Evolutionary conservation across 1,140 invertebrate species (phyloP).

Genomic region (Chionoecetes opilio): DNA sequence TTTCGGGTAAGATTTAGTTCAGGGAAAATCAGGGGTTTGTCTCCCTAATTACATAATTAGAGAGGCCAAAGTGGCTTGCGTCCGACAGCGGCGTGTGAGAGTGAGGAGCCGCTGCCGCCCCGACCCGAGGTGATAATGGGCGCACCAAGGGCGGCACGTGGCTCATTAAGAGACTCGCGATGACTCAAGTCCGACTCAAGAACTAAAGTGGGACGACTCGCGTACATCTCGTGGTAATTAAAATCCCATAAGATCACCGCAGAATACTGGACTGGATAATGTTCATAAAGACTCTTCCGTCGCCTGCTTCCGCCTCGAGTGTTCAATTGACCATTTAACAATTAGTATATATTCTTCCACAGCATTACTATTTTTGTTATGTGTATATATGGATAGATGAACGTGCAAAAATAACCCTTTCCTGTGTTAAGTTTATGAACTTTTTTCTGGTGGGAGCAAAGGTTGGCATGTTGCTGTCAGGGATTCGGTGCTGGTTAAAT

Average conservation of each 20-base stretch:
- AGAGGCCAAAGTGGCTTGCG: constrained; percentile 54
- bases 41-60: constrained; percentile 55
- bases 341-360: no score
- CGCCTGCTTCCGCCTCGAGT: background rate
- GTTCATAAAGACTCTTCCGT: constrained; percentile 7
- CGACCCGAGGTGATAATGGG: background rate
- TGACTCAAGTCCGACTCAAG: constrained; percentile 33
- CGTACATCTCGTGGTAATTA: constrained; percentile 41
- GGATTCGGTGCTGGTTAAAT: no score
- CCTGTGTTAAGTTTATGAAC: no score
- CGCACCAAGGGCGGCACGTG: background rate
- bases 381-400: no score
- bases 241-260: constrained; percentile 49
- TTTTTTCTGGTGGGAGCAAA: no score
- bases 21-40: constrained; percentile 57
- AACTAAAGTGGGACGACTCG: background rate
- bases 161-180: constrained; percentile 7
- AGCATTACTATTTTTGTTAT: no score
- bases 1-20: constrained; percentile 51
- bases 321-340: background rate
- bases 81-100: constrained; percentile 11
- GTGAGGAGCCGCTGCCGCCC: background rate
- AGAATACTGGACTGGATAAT: background rate
- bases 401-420: no score
- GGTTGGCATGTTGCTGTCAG: no score